Percentiles rank a stretch among this genome's conserved stretches.
Conservation (phyloP, 2,888 invertebrate species). For the Malthinus flaveolus region DNA sequence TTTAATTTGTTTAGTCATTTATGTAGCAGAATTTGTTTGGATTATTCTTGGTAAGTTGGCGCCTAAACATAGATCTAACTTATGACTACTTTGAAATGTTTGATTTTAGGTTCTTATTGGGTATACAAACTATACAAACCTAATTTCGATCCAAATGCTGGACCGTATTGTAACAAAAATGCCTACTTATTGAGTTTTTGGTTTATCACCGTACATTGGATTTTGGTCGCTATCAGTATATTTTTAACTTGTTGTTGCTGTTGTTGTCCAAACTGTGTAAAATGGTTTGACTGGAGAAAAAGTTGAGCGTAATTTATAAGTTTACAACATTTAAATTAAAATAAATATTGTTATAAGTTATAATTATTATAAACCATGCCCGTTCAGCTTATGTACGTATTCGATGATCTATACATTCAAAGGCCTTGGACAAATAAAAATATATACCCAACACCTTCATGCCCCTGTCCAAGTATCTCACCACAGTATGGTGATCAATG, state of each 20-base stretch:
- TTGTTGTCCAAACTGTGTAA: not conserved
- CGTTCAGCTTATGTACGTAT: no score
- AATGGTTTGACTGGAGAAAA: no score
- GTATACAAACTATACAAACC: not conserved
- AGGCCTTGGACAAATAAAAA: no score
- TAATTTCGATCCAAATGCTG: not conserved
- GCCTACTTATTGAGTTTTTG: not conserved
- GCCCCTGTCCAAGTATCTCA: no score
- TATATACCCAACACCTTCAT: no score
- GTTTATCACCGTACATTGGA: not conserved
- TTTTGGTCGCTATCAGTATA: not conserved
- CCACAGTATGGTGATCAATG: no score
- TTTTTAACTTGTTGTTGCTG: constrained; percentile 1
- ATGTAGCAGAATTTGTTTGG: not conserved
- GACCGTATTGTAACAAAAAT: not conserved
- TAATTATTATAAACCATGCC: no score
- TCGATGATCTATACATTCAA: no score
- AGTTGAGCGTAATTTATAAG: no score
- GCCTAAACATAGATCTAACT: not conserved
- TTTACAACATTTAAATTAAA: no score
- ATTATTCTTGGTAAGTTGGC: not conserved
- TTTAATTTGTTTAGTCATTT: not conserved
- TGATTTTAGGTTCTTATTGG: constrained; percentile 1
- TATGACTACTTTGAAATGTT: not conserved
- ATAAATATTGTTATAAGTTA: no score